Evolutionary conservation across 1,140 invertebrate genomes (phyloP).

Genomic region (Leptonema lineaticorne): DNA sequence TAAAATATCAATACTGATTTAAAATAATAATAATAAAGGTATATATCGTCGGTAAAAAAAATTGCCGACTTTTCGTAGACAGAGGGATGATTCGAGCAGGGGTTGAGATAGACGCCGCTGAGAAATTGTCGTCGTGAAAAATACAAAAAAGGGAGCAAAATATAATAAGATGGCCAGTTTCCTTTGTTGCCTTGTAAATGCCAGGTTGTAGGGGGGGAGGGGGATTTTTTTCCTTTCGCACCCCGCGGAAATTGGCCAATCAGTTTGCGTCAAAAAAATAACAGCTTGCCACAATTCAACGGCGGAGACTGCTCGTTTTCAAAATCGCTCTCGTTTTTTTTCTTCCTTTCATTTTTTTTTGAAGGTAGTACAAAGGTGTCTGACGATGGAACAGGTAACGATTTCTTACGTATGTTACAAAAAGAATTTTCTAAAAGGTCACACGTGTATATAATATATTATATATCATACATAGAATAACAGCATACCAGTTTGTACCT

Average conservation of each 20-base stretch:
- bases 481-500: too few relatives aligned
- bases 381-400: slow-evolving; percentile 7
- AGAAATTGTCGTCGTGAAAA: slow-evolving; percentile 10
- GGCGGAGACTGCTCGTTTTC: slow-evolving; percentile 7
- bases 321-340: slow-evolving; percentile 10
- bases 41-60: too few relatives aligned
- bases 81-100: too few relatives aligned
- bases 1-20: too few relatives aligned
- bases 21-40: too few relatives aligned
- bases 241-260: slow-evolving; percentile 36
- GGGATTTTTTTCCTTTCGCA: slow-evolving; percentile 17
- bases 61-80: too few relatives aligned
- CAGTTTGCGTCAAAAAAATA: slow-evolving; percentile 41
- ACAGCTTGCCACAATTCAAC: slow-evolving; percentile 33
- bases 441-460: too few relatives aligned
- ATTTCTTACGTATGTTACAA: too few relatives aligned
- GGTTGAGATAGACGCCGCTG: too few relatives aligned
- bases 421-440: too few relatives aligned
- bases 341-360: neutral
- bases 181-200: slow-evolving; percentile 28
- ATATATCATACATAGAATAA: too few relatives aligned
- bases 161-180: slow-evolving; percentile 23
- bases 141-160: slow-evolving; percentile 1
- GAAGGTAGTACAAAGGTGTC: neutral
- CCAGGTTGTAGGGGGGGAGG: neutral